phyloP scores from a whole-genome alignment of 2,888 invertebrate species.

The Chaitophorus viminalis region DNA sequence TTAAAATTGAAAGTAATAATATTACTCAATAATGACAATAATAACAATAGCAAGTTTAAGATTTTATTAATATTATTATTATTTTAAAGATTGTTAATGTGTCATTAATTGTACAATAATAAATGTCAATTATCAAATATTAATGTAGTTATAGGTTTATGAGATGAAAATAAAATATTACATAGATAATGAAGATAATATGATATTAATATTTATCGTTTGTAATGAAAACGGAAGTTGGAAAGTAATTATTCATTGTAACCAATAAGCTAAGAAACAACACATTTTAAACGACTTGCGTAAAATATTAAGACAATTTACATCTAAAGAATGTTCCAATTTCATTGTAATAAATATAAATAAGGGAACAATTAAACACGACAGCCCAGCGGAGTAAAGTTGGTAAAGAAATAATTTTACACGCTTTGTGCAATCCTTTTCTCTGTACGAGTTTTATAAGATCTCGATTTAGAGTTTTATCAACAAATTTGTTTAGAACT shows the following conservation, averaged over 20 bases:
- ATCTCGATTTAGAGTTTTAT: neutral
- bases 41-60: no score
- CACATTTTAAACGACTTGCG: neutral
- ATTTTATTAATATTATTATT: no score
- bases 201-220: neutral
- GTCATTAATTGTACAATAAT: no score
- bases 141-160: no score
- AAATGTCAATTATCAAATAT: no score
- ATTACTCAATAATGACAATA: no score
- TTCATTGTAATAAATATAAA: slow-evolving; percentile 1
- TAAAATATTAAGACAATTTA: neutral
- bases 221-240: neutral
- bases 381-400: slow-evolving; percentile 5
- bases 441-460: neutral
- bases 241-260: neutral
- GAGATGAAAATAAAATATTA: no score
- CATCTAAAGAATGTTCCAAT: neutral
- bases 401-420: slow-evolving; percentile 12
- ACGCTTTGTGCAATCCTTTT: slow-evolving; percentile 3
- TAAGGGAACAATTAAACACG: neutral
- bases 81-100: no score
- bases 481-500: slow-evolving; percentile 12
- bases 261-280: neutral
- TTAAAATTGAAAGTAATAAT: no score
- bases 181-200: no score